phyloP scores from a whole-genome alignment of 2,797 vertebrate species.

The Danio jaintianensis region DNA sequence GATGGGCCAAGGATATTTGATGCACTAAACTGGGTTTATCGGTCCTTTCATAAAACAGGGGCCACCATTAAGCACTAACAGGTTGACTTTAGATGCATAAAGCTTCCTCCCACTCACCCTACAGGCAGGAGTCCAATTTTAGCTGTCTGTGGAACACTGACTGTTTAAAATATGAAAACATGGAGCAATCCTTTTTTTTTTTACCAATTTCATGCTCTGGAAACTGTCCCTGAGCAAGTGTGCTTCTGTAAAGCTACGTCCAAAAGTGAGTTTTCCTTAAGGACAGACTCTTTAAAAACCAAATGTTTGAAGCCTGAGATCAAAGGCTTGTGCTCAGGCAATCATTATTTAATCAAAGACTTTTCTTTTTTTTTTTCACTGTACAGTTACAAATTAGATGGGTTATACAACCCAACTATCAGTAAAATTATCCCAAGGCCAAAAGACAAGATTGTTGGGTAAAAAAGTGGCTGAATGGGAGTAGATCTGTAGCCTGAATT shows the following conservation, averaged over 20 bases:
- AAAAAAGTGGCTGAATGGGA: background rate
- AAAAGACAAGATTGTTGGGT: background rate
- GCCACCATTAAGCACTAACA: conserved; percentile 22
- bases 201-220: conserved; percentile 15
- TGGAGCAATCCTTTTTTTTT: conserved; percentile 19
- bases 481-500: background rate
- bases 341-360: conserved; percentile 41
- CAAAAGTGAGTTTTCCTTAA: conserved; percentile 32
- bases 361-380: background rate
- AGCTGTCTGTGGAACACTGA: conserved; percentile 28
- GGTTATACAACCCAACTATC: background rate
- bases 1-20: background rate
- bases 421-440: background rate
- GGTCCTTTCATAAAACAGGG: conserved; percentile 4
- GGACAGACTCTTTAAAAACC: conserved; percentile 34
- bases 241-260: conserved; percentile 16
- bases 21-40: conserved; percentile 10
- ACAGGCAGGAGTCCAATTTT: conserved; percentile 40
- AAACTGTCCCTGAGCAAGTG: conserved; percentile 6
- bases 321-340: conserved; percentile 34
- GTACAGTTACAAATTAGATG: background rate
- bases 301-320: conserved; percentile 56
- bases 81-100: conserved; percentile 30
- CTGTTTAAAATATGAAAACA: conserved; percentile 35
- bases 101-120: conserved; percentile 35